phyloP scores from a whole-genome alignment of 2,113 vertebrate species.

The Corapipo altera region DNA sequence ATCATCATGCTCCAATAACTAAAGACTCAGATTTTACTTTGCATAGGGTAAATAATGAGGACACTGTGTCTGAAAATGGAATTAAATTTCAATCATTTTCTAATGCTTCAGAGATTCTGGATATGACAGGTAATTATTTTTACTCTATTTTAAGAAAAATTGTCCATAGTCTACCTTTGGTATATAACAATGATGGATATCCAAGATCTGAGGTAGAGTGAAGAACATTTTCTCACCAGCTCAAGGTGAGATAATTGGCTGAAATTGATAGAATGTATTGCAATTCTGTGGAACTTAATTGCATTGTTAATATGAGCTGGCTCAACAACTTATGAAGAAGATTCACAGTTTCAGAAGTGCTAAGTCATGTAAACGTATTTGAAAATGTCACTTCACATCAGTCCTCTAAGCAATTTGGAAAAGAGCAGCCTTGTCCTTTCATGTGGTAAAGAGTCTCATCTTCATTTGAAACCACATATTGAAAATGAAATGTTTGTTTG shows the following conservation, averaged over 20 bases:
- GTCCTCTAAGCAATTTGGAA: background rate
- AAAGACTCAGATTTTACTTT: conserved; percentile 66
- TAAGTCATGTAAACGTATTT: background rate
- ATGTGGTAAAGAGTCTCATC: background rate
- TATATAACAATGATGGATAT: background rate
- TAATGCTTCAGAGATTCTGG: conserved; percentile 73
- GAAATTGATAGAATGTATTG: background rate
- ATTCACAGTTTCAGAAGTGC: background rate
- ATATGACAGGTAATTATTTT: conserved; percentile 80
- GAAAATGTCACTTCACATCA: background rate
- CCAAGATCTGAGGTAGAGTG: background rate
- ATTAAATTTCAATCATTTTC: conserved; percentile 76
- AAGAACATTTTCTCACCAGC: background rate
- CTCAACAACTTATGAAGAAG: background rate
- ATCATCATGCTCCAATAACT: conserved; percentile 47
- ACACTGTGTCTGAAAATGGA: conserved; percentile 67
- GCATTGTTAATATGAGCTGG: background rate
- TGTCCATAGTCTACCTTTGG: background rate
- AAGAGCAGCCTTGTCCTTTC: background rate
- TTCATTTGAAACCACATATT: background rate
- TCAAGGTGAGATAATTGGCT: background rate
- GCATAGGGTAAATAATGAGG: conserved; percentile 48
- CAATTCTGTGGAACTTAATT: background rate
- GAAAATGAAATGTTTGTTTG: background rate
- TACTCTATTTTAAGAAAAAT: conserved; percentile 43